Percentiles rank a stretch among this genome's conserved stretches.
Conservation (phyloP, 2,797 vertebrate genomes). For the Mallotus villosus region DNA sequence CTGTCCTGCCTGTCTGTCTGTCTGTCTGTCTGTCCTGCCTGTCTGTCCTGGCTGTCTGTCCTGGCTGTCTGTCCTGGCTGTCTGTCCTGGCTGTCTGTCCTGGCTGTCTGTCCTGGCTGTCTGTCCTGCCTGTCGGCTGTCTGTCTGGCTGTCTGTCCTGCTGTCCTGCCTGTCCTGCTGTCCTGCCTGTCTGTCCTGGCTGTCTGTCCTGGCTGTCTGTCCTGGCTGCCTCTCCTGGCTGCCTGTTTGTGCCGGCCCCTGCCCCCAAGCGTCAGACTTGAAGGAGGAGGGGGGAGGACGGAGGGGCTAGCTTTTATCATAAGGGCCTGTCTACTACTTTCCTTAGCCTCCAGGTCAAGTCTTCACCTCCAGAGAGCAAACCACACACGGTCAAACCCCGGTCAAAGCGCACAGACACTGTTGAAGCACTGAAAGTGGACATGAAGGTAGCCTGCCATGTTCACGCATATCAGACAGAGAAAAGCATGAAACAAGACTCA, state of each 20-base stretch:
- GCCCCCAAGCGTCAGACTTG: slow-evolving; percentile 54
- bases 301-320: slow-evolving; percentile 79
- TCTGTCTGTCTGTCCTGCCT: slow-evolving; percentile 39
- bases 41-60: background rate
- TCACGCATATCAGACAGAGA: slow-evolving; percentile 22
- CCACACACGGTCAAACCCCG: slow-evolving; percentile 85
- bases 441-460: background rate
- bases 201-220: too few species aligned
- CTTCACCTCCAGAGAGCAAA: slow-evolving; percentile 86
- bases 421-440: slow-evolving; percentile 1
- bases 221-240: slow-evolving; percentile 7
- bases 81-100: too few species aligned
- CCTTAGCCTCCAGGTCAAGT: slow-evolving; percentile 84
- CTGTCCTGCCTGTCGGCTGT: background rate
- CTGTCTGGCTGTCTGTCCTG: slow-evolving; percentile 21
- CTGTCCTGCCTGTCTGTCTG: background rate
- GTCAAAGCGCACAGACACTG: slow-evolving; percentile 66
- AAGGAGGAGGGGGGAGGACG: slow-evolving; percentile 26
- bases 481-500: slow-evolving; percentile 4
- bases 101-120: too few species aligned
- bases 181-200: too few species aligned
- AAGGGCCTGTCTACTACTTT: slow-evolving; percentile 86
- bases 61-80: slow-evolving; percentile 20
- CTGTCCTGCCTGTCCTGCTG: too few species aligned
- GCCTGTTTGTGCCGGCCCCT: slow-evolving; percentile 48